Base-by-base conservation (phyloP, 1,140 invertebrate species). In the Aleiodes sp. region DNA sequence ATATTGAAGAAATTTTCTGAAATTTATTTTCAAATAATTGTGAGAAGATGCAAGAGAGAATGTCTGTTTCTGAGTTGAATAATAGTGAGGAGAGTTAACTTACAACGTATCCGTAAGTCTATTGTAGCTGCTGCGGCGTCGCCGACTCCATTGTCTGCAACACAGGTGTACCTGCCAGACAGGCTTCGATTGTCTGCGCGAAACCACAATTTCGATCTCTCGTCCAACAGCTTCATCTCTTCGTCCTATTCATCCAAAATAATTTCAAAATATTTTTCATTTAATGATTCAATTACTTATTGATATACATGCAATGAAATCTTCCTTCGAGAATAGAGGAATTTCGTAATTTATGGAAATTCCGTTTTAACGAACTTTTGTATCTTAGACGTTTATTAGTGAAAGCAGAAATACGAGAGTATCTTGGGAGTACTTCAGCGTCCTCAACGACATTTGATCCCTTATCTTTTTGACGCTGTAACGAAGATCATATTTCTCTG, bases 141-240 rank as follows among this genome's bases (percentile, higher is more conserved):
- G 0, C 93, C 93, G 16, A 94, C 89, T 9, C 90, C 92, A 79
- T 95, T 95, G 56, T 80, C 87, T 0, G 91, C 93, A 0, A 87
- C 78, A 76, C 94, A 95, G 70, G 91, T 90, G 73, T 94, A 94
- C 1, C 87, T 83, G 0, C 93, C 93, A 0, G 91, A 88, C 68
- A 92, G 83, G 65, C 87, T 84, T 10, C 90, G 84, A 64, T 89
- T 89, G 56, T 90, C 90, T 0, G 92, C 92, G 7, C 88, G 88
- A 80, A 94, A 92, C 71, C 88, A 84, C 64, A 93, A 83, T 66
- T 88, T 87, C 37, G 89, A 85, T 37, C 90, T 85, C 65, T 90
- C 88, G 24, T 91, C 88, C 10, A 92, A 65, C 12, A 92, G 76
- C 57, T 89, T 87, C 79, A 92, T 87, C 66, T 89, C 85, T 76